Evolutionary conservation across 2,113 vertebrate genomes (phyloP), one percentile per base, ranked within the genome.

Genomic region (Microcebus ravelobensis): DNA sequence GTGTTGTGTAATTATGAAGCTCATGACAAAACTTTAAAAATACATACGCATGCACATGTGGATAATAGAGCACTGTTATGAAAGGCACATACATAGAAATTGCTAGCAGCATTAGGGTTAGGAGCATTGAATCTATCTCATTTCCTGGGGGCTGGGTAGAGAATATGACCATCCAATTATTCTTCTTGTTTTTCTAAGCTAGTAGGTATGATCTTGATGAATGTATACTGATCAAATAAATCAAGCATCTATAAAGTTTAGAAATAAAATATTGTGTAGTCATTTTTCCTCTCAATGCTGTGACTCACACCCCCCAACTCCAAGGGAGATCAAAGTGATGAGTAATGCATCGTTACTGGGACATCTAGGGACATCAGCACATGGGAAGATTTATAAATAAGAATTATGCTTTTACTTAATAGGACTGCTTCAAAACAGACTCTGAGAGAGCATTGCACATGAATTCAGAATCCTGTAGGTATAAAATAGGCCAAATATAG

Each of bases 181-280:
- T 67, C 9, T 79, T 81, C 85, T 73, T 87, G 48, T 57, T 84
- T 95, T 88, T 77, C 52, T 94, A 79, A 97, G 39, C 25, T 52
- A n/a, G 50, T 74, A 8, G 8, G 31, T 77, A 1, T 92, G 67
- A 65, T 65, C 39, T 52, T 82, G 6, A 77, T 83, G 36, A 55
- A 67, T 52, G 48, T 36, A 36, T 57, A 74, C 25, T 34, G 67
- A 74, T 61, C 36, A 42, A 82, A 50, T 50, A 71, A 84, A n/a
- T 50, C n/a, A 73, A 79, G 21, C 14, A 42, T 27, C 15, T 17
- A 42, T n/a, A 48, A 48, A 48, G 39, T 67, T 29, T 31, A 79
- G 57, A 36, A 90, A 52, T 90, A 68, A 71, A 79, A 59, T 52
- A 39, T 11, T 45, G n/a, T 52, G 25, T 5, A 77, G 0, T 76